A percentile compares a stretch with the other conserved stretches of the same genome.
Evolutionary conservation across 92 coral and sea anemone genomes (phyloP).

Genomic region (Phymanthus crucifer): DNA sequence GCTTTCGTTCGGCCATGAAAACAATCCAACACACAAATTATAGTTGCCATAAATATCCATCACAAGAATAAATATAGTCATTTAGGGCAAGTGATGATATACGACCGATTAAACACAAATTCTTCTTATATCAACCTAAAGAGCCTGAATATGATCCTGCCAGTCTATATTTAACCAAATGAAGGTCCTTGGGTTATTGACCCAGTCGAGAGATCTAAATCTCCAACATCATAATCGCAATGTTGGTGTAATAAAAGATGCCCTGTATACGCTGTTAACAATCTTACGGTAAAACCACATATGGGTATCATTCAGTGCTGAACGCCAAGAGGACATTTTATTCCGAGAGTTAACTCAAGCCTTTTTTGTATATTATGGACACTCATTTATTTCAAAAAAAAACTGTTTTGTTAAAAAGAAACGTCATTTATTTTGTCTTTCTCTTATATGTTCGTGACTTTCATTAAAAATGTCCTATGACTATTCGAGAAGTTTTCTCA

Average conservation of each 20-base stretch:
- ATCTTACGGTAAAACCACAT: too few relatives aligned
- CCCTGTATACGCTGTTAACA: background rate
- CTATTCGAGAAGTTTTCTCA: background rate
- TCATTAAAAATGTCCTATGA: background rate
- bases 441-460: slow-evolving; percentile 3
- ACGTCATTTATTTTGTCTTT: background rate
- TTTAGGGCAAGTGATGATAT: background rate
- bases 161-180: background rate
- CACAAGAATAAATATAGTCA: background rate
- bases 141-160: background rate
- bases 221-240: background rate
- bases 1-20: too few relatives aligned
- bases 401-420: background rate
- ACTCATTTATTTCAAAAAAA: background rate
- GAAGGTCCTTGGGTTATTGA: background rate
- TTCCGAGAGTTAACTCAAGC: too few relatives aligned
- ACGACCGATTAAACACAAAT: background rate
- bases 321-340: too few relatives aligned
- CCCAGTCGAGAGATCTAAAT: background rate
- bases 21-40: too few relatives aligned
- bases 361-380: too few relatives aligned
- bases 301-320: background rate
- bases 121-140: background rate
- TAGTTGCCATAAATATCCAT: too few relatives aligned
- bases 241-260: background rate